Evolutionary conservation across 2,113 vertebrate species (phyloP).

Genomic region (Heterochromis multidens): DNA sequence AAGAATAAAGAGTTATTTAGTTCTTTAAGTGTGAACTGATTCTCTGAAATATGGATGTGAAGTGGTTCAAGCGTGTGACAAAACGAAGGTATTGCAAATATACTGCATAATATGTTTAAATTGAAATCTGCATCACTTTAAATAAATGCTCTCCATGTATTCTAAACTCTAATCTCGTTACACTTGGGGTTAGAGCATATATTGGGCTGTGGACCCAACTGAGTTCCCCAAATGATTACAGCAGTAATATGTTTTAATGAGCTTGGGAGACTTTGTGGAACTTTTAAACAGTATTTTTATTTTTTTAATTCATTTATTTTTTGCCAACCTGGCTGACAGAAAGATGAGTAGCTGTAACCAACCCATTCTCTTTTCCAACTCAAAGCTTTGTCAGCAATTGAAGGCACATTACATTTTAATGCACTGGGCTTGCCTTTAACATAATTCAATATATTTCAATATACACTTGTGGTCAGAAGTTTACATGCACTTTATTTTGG

Average conservation of each 20-base stretch:
- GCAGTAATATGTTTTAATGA: neutral
- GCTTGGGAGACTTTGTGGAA: neutral
- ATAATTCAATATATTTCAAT: too few relatives aligned
- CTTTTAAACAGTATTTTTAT: neutral
- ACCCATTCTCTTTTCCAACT: too few relatives aligned
- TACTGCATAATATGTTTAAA: conserved; percentile 2
- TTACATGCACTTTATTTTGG: too few relatives aligned
- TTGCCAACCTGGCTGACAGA: too few relatives aligned
- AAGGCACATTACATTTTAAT: too few relatives aligned
- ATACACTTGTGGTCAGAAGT: too few relatives aligned
- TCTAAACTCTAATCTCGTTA: conserved; percentile 11
- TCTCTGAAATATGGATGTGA: conserved; percentile 10
- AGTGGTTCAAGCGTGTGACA: neutral
- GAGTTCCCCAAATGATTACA: conserved; percentile 8
- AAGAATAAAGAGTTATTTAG: neutral
- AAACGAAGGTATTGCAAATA: neutral
- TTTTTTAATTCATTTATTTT: too few relatives aligned
- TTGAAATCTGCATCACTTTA: neutral
- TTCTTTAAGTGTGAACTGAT: neutral
- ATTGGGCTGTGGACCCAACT: neutral
- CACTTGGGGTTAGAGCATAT: neutral
- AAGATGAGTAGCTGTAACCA: too few relatives aligned
- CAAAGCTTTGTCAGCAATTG: too few relatives aligned
- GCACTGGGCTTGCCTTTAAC: too few relatives aligned
- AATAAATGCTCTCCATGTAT: conserved; percentile 9